A percentile compares a stretch with the other conserved stretches of the same genome.
Evolutionary conservation across 2,888 invertebrate species (phyloP).

Genomic region (Lacanobia oleracea): DNA sequence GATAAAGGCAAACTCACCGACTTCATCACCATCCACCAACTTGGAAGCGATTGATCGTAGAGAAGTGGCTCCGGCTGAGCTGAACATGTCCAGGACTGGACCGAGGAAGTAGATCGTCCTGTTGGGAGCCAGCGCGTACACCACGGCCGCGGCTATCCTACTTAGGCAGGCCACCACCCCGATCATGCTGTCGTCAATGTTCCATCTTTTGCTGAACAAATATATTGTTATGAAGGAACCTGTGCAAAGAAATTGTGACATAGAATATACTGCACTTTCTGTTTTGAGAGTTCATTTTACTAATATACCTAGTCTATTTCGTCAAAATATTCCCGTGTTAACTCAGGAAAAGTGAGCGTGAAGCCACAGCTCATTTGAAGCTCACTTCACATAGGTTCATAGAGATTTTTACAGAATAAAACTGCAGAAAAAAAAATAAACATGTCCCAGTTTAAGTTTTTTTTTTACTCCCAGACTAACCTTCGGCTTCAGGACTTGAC

Average conservation of each 20-base stretch:
- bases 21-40: slow-evolving; percentile 89
- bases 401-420: too few relatives aligned
- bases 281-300: not conserved
- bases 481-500: not conserved
- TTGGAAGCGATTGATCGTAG: slow-evolving; percentile 91
- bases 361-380: too few relatives aligned
- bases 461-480: not conserved
- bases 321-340: too few relatives aligned
- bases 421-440: not conserved
- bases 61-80: slow-evolving; percentile 90
- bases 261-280: slow-evolving; percentile 32
- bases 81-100: slow-evolving; percentile 89
- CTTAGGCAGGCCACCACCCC: slow-evolving; percentile 89
- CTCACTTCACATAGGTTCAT: too few relatives aligned
- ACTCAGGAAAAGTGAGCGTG: too few relatives aligned
- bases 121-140: slow-evolving; percentile 87
- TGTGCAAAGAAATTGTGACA: slow-evolving; percentile 68
- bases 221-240: slow-evolving; percentile 90
- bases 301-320: too few relatives aligned
- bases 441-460: not conserved
- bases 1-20: slow-evolving; percentile 80
- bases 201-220: slow-evolving; percentile 88
- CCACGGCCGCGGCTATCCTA: slow-evolving; percentile 87
- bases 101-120: slow-evolving; percentile 88
- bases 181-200: slow-evolving; percentile 87